These are phyloP conservation scores for Notothenia coriiceps DNA, from an alignment of 2,113 vertebrate species.

Conservation along the genomic window DNA sequence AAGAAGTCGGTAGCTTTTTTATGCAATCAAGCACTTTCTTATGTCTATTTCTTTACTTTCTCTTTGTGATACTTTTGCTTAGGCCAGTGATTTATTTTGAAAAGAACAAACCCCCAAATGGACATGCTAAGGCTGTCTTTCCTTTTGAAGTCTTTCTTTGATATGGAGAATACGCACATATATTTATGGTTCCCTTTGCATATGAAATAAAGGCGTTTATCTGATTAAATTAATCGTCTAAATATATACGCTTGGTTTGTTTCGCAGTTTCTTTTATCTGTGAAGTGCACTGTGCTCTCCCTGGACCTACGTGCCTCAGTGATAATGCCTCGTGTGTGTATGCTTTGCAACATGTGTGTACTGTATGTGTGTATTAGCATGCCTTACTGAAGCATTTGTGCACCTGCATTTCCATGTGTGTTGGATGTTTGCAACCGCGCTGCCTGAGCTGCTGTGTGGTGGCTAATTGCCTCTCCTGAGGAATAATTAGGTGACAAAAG, in stretches of 20 bases:
- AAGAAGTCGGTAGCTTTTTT: conserved; percentile 14
- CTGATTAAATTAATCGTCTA: conserved; percentile 77
- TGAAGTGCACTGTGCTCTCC: conserved; percentile 47
- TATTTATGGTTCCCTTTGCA: conserved; percentile 54
- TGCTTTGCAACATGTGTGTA: conserved; percentile 17
- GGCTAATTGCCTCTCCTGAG: conserved; percentile 83
- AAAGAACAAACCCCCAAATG: conserved; percentile 72
- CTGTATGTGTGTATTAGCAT: conserved; percentile 2
- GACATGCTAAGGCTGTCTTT: conserved; percentile 50
- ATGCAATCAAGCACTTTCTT: conserved; percentile 35
- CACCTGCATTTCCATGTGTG: conserved; percentile 19
- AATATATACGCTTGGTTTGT: conserved; percentile 73
- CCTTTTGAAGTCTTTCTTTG: conserved; percentile 79
- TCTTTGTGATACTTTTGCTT: conserved; percentile 56
- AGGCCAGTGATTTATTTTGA: conserved; percentile 59
- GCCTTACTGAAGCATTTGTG: not conserved
- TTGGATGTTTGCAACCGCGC: conserved; percentile 57
- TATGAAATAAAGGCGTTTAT: conserved; percentile 66
- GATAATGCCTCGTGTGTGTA: conserved; percentile 51
- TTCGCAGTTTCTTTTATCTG: conserved; percentile 72
- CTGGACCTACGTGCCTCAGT: conserved; percentile 66
- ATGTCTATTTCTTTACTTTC: conserved; percentile 8
- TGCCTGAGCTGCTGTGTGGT: conserved; percentile 56
- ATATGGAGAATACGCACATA: conserved; percentile 75
- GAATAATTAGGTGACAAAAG: conserved; percentile 83